Evolutionary conservation across 2,888 invertebrate genomes (phyloP), one percentile per base, ranked within the genome.

Genomic region (Priapulus caudatus): DNA sequence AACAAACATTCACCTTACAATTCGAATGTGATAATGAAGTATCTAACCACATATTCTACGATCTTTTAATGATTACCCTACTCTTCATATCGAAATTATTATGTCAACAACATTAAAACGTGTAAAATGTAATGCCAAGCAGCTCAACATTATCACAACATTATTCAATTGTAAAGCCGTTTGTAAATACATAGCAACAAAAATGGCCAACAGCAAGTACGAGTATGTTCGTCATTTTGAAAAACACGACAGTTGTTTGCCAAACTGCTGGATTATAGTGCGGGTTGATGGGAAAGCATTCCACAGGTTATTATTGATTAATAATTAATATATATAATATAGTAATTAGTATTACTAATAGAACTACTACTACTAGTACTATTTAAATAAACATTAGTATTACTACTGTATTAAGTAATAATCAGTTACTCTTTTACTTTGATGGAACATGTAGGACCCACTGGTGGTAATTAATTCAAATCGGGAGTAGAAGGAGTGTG

Each of bases 261-360:
- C 83, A 2, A 89, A 91, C 67, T 83, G 85, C 50, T 75, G 71
- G 70, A 68, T 74, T 45, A 72, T 75, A 0, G 69, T 74, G 2
- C 77, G 92, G 61, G 73, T 93, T 5, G 93, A 93, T 72, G 93
- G 93, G 3, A 86, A 85, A 74, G 83, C 83, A 59, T 97, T 97
- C 69, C 91, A 92, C 64, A 88, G 84, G 72, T 91, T 90, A n/a
- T 55, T n/a, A n/a, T n/a, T n/a, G n/a, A n/a, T n/a, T n/a, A n/a
- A n/a, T n/a, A n/a, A n/a, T n/a, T n/a, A n/a, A n/a, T n/a, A n/a
- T 90, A 72, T 64, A 64, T 45, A 10, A 4, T 45, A 4, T 18
- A n/a, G 5, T 5, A 45, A 20, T 45, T 45, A 4, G 5, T 4
- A 20, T n/a, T 45, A 4, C 5, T 18, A 18, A n/a, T 45, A 45